Base-by-base conservation (phyloP, 2,113 vertebrate species). In the Pao palembangensis region DNA sequence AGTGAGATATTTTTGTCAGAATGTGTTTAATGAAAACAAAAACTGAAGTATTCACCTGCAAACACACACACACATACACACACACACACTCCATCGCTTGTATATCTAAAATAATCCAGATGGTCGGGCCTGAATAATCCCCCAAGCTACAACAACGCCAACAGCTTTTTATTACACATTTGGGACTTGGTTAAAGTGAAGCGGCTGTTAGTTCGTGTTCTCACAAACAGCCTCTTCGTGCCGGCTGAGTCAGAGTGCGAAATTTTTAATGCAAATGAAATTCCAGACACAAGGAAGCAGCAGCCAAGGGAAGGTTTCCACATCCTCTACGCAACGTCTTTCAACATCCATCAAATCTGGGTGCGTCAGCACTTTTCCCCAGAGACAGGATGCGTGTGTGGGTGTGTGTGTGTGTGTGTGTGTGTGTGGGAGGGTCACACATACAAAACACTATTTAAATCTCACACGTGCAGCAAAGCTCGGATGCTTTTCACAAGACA, bases 271-370 rank as follows among this genome's bases (percentile, higher is more conserved):
- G 55, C 62, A 70, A 72, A 78, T 68, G 48, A 73, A 74, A 76
- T 65, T 51, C 64, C 52, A 23, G 67, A 67, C 1, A 20, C 66
- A 56, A 20, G 55, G 43, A 8, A 62, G 15, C 42, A 70, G 73
- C 28, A 51, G 69, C 19, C 52, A 14, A 43, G 66, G n/a, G 11
- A n/a, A 47, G 44, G 55, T 47, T 55, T 71, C 58, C 21, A 66
- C 61, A 49, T 78, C 46, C 54, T 64, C 65, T 67, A 80, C 57
- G 71, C 61, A 38, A n/a, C 67, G 71, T 80, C 81, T 73, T 66
- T 46, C 55, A 73, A 43, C 78, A 84, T 85, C 79, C 75, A 76
- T 86, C 84, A 82, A 61, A 81, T 58, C 38, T 65, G 28, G 55
- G 71, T 73, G 62, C 69, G 79, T 84, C 80, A 83, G 73, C 75